Evolutionary conservation across 2,888 invertebrate genomes (phyloP).

Genomic region (Lasioglossum vierecki): DNA sequence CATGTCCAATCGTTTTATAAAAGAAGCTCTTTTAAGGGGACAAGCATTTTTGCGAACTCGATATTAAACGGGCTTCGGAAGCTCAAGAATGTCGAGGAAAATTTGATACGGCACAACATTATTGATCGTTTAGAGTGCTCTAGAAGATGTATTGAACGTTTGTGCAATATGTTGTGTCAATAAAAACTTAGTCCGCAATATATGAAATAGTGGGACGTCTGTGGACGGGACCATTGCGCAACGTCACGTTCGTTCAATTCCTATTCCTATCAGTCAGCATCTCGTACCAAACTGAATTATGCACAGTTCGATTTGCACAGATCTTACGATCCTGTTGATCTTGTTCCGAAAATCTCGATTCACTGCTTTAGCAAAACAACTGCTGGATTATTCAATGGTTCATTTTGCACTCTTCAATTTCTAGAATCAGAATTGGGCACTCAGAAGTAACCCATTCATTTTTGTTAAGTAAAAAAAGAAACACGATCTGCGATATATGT

Average conservation of each 20-base stretch:
- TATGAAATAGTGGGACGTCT: neutral
- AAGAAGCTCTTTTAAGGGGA: neutral
- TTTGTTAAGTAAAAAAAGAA: too few species aligned
- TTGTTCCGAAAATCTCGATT: neutral
- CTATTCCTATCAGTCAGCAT: neutral
- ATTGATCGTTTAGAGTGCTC: neutral
- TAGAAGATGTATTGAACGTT: neutral
- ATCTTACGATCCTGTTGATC: neutral
- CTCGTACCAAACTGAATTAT: neutral
- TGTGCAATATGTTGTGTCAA: neutral
- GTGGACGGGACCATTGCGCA: neutral
- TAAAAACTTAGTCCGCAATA: neutral
- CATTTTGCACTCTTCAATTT: neutral
- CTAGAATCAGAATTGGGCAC: too few species aligned
- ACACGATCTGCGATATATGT: too few species aligned
- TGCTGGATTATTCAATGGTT: neutral
- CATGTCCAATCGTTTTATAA: neutral
- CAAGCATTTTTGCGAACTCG: neutral
- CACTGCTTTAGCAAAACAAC: neutral
- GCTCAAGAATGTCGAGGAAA: neutral
- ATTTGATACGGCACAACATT: neutral
- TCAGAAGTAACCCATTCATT: too few species aligned
- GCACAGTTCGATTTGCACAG: neutral
- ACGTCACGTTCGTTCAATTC: neutral
- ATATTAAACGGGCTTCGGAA: constrained; percentile 3